Conservation (phyloP, 2,888 invertebrate genomes). For the Cheilosia vulpina region DNA sequence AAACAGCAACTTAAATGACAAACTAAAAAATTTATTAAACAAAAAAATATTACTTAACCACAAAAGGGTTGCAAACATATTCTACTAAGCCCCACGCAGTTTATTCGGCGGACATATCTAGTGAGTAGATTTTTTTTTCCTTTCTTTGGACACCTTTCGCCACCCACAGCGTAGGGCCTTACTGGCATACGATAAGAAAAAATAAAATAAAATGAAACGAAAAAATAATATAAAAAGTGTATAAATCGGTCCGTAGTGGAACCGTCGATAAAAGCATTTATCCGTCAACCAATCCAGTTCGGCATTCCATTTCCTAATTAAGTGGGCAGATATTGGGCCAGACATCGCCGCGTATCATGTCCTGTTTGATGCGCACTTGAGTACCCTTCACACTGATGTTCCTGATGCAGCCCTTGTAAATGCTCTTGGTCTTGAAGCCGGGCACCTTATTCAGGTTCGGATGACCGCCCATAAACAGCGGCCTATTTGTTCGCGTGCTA, state of each 20-base stretch:
- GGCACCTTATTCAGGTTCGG: constrained; percentile 85
- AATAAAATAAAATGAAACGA: not conserved
- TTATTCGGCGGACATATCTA: too few relatives aligned
- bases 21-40: constrained; percentile 44
- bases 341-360: constrained; percentile 89
- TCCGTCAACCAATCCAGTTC: constrained; percentile 11
- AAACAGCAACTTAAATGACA: not conserved
- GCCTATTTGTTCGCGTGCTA: constrained; percentile 91
- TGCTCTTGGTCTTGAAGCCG: constrained; percentile 89
- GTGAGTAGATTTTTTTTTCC: too few relatives aligned
- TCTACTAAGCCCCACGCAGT: not conserved
- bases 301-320: constrained; percentile 83
- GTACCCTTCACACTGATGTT: constrained; percentile 88
- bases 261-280: constrained; percentile 12
- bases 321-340: constrained; percentile 91
- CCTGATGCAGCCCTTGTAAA: constrained; percentile 92
- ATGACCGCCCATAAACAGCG: constrained; percentile 96
- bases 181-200: constrained; percentile 49
- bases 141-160: not conserved
- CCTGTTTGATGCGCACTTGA: constrained; percentile 84
- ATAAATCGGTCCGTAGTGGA: not conserved
- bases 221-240: not conserved
- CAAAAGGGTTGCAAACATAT: constrained; percentile 10
- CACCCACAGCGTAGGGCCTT: not conserved
- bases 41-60: constrained; percentile 18